Percentiles rank a stretch among this genome's conserved stretches.
phyloP scores from a whole-genome alignment of 1,140 invertebrate genomes.

The Brachystomella parvula region DNA sequence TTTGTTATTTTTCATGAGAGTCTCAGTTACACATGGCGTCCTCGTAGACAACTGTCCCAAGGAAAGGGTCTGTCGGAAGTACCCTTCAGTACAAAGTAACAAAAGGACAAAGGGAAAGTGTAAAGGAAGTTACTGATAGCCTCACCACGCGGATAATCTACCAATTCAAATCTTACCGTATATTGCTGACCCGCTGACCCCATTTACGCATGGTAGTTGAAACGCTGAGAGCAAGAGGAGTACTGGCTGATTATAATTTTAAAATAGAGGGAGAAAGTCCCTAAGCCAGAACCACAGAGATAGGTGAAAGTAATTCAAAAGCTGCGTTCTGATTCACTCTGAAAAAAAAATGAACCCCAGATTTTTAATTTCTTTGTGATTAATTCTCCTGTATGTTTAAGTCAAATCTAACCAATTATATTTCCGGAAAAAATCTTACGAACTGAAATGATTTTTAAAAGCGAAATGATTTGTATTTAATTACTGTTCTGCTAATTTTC shows the following conservation, averaged over 20 bases:
- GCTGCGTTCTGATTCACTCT: no score
- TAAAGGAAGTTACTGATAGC: constrained; percentile 16
- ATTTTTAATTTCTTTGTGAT: no score
- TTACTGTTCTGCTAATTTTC: not conserved
- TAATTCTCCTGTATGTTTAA: no score
- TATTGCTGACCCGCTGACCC: not conserved
- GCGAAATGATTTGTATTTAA: not conserved
- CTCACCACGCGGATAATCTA: no score
- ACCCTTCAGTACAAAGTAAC: constrained; percentile 2
- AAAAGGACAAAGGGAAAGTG: not conserved
- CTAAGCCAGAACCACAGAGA: no score
- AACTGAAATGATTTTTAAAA: not conserved
- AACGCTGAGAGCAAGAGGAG: not conserved
- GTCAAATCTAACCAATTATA: no score
- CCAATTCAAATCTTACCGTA: no score
- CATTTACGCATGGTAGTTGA: not conserved
- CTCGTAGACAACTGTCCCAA: no score
- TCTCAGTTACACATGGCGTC: not conserved
- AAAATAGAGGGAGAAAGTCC: not conserved
- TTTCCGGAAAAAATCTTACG: not conserved
- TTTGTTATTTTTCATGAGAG: not conserved
- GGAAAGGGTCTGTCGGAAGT: not conserved
- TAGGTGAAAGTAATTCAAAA: no score
- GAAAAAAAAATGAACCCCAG: no score
- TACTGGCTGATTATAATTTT: not conserved